Evolutionary conservation across 2,888 invertebrate genomes (phyloP).

Genomic region (Glyphotaelius pellucidus): DNA sequence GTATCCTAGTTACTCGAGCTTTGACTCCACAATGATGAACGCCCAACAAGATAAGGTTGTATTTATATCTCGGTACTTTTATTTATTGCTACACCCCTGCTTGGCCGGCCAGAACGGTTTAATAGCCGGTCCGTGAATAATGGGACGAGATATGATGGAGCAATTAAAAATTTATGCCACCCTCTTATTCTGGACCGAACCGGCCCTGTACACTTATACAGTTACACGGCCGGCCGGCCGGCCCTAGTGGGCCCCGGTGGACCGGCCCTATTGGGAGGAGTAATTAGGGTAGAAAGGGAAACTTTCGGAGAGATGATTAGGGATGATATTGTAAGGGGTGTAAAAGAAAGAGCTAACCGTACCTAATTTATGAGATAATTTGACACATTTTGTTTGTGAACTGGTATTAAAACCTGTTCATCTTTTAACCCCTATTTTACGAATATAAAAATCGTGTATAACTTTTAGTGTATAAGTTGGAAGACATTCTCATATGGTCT

Average conservation of each 20-base stretch:
- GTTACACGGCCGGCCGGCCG: neutral
- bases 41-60: slow-evolving; percentile 59
- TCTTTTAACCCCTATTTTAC: neutral
- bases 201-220: neutral
- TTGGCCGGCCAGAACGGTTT: slow-evolving; percentile 13
- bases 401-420: neutral
- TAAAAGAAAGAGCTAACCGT: neutral
- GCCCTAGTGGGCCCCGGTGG: neutral
- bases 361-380: neutral
- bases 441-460: neutral
- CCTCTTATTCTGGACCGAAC: neutral
- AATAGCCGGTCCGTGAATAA: slow-evolving; percentile 47
- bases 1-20: slow-evolving; percentile 25
- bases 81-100: slow-evolving; percentile 46
- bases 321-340: neutral
- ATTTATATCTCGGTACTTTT: slow-evolving; percentile 51
- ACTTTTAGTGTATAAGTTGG: too few relatives aligned
- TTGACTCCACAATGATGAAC: slow-evolving; percentile 56
- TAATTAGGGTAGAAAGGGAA: neutral
- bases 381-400: neutral
- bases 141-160: slow-evolving; percentile 46
- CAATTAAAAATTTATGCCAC: slow-evolving; percentile 48
- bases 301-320: neutral
- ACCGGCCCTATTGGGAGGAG: neutral
- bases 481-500: too few relatives aligned